Conservation (phyloP, 2,888 invertebrate species). For the Campoplex capitator region DNA sequence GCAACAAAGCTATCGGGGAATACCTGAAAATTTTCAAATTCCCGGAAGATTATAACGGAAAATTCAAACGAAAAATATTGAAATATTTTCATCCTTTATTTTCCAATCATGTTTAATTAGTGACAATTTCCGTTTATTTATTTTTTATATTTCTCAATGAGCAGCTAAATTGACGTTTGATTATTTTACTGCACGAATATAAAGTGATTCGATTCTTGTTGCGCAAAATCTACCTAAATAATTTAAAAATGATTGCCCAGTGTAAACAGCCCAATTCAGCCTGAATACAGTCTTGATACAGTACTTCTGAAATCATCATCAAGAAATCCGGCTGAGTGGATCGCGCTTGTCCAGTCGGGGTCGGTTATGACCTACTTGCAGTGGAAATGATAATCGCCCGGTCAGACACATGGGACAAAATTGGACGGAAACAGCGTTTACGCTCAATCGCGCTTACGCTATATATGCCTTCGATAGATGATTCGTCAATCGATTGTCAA, state of each 20-base stretch:
- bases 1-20: too few species aligned
- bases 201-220: neutral
- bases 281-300: neutral
- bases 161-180: neutral
- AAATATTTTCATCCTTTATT: neutral
- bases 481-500: neutral
- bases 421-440: constrained; percentile 4
- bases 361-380: constrained; percentile 48
- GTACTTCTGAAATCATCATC: neutral
- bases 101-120: neutral
- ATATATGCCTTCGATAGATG: too few species aligned
- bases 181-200: neutral
- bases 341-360: constrained; percentile 36
- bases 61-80: neutral
- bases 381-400: constrained; percentile 53
- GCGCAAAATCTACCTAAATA: neutral
- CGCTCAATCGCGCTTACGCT: neutral
- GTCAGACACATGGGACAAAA: constrained; percentile 48
- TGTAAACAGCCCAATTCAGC: neutral
- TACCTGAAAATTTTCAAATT: too few species aligned
- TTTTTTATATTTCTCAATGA: too few species aligned
- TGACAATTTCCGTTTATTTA: too few species aligned
- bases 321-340: neutral
- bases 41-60: neutral
- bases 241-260: neutral